These are phyloP conservation scores for Bergia puertoricense DNA, from an alignment of 92 coral and sea anemone genomes.

Conservation along the genomic window DNA sequence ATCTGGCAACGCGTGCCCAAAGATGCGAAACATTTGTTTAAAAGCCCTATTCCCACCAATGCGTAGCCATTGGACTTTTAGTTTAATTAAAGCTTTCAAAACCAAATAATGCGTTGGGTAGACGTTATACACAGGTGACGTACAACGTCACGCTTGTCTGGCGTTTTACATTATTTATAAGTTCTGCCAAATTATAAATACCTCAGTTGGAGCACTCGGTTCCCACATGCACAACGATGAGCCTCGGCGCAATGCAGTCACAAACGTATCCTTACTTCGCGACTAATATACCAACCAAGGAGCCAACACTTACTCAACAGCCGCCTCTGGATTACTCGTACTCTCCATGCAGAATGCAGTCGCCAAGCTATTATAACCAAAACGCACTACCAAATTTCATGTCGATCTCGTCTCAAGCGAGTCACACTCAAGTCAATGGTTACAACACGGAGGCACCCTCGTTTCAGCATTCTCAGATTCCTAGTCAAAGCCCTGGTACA, in stretches of 20 bases:
- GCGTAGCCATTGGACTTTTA: conserved; percentile 85
- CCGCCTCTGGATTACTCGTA: conserved; percentile 86
- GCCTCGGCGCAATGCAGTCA: conserved; percentile 97
- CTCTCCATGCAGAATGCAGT: conserved; percentile 99
- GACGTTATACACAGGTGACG: conserved; percentile 98
- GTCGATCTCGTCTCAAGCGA: conserved; percentile 87
- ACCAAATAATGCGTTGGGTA: conserved; percentile 88
- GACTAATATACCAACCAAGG: conserved; percentile 74
- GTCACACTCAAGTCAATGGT: conserved; percentile 86
- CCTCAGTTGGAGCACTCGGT: conserved; percentile 47
- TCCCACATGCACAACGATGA: conserved; percentile 79
- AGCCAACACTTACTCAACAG: conserved; percentile 71
- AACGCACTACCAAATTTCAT: conserved; percentile 87
- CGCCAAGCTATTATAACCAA: conserved; percentile 94
- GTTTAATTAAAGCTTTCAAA: conserved; percentile 93
- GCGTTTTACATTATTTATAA: conserved; percentile 99
- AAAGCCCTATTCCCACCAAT: conserved; percentile 73
- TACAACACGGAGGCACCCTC: conserved; percentile 84
- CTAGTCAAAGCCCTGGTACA: conserved; percentile 74
- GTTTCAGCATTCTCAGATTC: conserved; percentile 80
- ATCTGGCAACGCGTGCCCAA: conserved; percentile 49
- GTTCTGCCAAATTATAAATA: conserved; percentile 92
- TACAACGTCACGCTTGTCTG: conserved; percentile 99
- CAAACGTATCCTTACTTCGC: conserved; percentile 94
- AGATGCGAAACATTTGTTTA: conserved; percentile 64